A percentile compares a stretch with the other conserved stretches of the same genome.
These are phyloP conservation scores for Oryzias curvinotus DNA, from an alignment of 2,113 vertebrate species.

Conservation along the genomic window DNA sequence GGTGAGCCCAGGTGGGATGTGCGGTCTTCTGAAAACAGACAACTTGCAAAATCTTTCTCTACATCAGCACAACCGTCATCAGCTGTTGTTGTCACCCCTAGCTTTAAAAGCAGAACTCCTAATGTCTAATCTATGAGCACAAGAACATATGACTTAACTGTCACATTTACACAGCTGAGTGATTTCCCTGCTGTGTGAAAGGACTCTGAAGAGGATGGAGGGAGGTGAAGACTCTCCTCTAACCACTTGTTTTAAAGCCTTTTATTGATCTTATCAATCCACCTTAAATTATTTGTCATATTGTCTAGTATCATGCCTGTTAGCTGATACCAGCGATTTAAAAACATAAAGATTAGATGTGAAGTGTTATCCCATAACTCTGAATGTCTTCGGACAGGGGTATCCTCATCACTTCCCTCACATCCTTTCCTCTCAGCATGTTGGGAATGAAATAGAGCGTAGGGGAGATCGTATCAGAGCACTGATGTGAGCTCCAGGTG, in stretches of 20 bases:
- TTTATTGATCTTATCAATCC: not conserved
- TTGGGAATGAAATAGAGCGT: conserved; percentile 53
- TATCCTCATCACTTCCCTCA: conserved; percentile 29
- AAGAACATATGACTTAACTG: conserved; percentile 72
- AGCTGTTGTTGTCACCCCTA: conserved; percentile 16
- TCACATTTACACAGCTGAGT: conserved; percentile 41
- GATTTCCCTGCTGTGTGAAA: conserved; percentile 62
- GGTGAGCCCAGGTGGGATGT: conserved; percentile 43
- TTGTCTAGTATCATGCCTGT: not conserved
- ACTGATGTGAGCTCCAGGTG: conserved; percentile 53
- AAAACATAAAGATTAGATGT: conserved; percentile 45
- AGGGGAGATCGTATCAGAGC: conserved; percentile 54
- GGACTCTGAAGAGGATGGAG: conserved; percentile 17
- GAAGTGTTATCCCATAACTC: conserved; percentile 16
- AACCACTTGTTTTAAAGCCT: conserved; percentile 23
- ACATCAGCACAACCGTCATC: conserved; percentile 16
- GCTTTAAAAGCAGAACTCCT: conserved; percentile 34
- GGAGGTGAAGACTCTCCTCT: conserved; percentile 29
- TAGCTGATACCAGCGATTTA: conserved; percentile 8
- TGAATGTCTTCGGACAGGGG: not conserved
- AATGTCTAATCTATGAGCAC: conserved; percentile 77
- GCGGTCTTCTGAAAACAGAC: conserved; percentile 6
- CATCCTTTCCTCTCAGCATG: conserved; percentile 28
- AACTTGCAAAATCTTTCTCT: conserved; percentile 4
- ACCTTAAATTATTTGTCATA: not conserved